Base-by-base conservation (phyloP, 37 sponge, comb jelly and placozoan species). In the Spongilla lacustris region DNA sequence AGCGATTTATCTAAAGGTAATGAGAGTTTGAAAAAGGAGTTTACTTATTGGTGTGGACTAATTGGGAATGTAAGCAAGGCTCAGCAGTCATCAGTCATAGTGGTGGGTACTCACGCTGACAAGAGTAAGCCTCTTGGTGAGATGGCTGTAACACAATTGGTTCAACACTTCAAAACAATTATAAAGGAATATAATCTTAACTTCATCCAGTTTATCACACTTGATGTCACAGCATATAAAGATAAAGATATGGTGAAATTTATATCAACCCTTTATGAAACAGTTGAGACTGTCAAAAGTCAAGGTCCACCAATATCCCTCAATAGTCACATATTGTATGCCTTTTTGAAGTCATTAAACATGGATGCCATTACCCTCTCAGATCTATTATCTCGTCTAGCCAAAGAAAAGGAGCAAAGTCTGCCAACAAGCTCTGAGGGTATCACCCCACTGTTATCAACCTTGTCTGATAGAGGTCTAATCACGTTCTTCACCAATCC, bases 31-130 rank as follows among this genome's bases (percentile, higher is more conserved):
- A 38, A 28, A 27, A 49, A 46, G 13, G 25, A 71, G 22, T 32
- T 79, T 25, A 23, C 38, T 28, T 80, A 70, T 66, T 86, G 87
- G 87, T 41, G 70, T 17, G n/a, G 36, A 2, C 71, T 80, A 28
- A 71, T 79, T 27, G 67, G 36, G 24, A 68, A 80, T 30, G 14
- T 28, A 21, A 36, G 70, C 23, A 30, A 46, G 22, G 34, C 49
- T 19, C 32, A 71, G 27, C 67, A 34, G n/a, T 71, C 86, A 41
- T 79, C 77, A 22, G 36, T 85, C 30, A 77, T 85, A 14, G 36
- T 85, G 32, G 79, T 78, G 68, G 86, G 86, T n/a, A 77, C 70
- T 22, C 79, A 78, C 29, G 17, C 33, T 14, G 86, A 85, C 31
- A 76, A 21, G 36, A 38, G 30, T 1, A 36, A 76, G 41, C 41